Evolutionary conservation across 2,888 invertebrate genomes (phyloP), one percentile per base, ranked within the genome.

Genomic region (Tridacna crocea): DNA sequence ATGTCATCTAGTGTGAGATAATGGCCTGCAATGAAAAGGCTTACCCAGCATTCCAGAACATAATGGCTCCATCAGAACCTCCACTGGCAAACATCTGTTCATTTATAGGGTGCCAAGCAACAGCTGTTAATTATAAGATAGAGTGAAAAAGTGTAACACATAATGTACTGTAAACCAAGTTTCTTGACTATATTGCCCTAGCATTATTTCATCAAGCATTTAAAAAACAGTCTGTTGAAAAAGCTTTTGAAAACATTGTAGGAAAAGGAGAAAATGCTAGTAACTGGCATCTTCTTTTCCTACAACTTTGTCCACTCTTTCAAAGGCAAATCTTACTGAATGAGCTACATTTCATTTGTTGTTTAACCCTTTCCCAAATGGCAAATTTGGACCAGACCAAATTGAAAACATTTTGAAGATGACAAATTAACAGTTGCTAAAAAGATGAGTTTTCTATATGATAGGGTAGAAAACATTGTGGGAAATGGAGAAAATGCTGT

Each of bases 31-130:
- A 36, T 36, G 36, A 2, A 36, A 63, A 6, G 19, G 15, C 96
- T 93, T 95, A 97, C 97, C 98, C 99, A 88, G 99, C 99, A 95
- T 98, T 97, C 99, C 99, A 99, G 95, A 99, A 99, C 93, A 99
- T 96, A 91, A 99, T 98, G 17, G 99, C 97, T 26, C 99, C 99
- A 95, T 99, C 99, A 60, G 99, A 99, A 27, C 99, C 99, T 27
- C 99, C 99, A 87, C 99, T 99, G 91, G 98, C 98, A 95, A 99
- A 99, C 63, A 99, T 95, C 27, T 98, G 97, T 95, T 99, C 99
- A 94, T 99, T 99, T 87, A 97, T 96, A 0, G 99, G 99, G 95
- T 99, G 99, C 99, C 99, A 99, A 0, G 98, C 98, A 13, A 96
- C 89, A 58, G 95, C 95, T 95, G 89, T n/a, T 88, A 87, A 68